Percentiles rank a stretch among this genome's conserved stretches.
Evolutionary conservation across 2,797 vertebrate genomes (phyloP).

Genomic region (Lagorchestes hirsutus): DNA sequence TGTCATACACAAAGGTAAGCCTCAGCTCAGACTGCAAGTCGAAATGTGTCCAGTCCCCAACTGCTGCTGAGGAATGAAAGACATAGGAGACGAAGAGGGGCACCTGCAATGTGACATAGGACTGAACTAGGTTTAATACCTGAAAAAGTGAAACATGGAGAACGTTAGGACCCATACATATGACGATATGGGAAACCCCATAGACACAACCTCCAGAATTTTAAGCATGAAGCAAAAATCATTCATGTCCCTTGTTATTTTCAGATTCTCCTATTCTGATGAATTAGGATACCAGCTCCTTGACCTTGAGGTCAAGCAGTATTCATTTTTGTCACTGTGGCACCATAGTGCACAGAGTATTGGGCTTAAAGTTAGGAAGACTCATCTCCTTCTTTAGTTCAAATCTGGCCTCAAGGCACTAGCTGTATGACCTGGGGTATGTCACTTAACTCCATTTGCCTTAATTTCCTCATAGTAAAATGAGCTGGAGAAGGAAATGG

Average conservation of each 20-base stretch:
- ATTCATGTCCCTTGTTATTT: not conserved
- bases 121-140: conserved; percentile 92
- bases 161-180: not conserved
- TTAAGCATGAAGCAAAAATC: not conserved
- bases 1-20: conserved; percentile 91
- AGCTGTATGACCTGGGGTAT: not conserved
- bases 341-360: not conserved
- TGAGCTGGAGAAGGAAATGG: not conserved
- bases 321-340: not conserved
- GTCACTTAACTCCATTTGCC: not conserved
- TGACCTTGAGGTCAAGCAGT: not conserved
- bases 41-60: conserved; percentile 91
- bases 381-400: conserved; percentile 1
- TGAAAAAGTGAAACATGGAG: conserved; percentile 67
- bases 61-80: conserved; percentile 89
- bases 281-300: not conserved
- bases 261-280: not conserved
- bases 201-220: not conserved
- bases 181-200: not conserved
- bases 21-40: conserved; percentile 91
- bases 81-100: conserved; percentile 91
- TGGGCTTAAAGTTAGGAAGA: not conserved
- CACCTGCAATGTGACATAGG: conserved; percentile 89
- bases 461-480: not conserved
- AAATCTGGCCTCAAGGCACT: not conserved